These are phyloP conservation scores for Smittia aterrima DNA, from an alignment of 2,888 invertebrate species.

Conservation along the genomic window DNA sequence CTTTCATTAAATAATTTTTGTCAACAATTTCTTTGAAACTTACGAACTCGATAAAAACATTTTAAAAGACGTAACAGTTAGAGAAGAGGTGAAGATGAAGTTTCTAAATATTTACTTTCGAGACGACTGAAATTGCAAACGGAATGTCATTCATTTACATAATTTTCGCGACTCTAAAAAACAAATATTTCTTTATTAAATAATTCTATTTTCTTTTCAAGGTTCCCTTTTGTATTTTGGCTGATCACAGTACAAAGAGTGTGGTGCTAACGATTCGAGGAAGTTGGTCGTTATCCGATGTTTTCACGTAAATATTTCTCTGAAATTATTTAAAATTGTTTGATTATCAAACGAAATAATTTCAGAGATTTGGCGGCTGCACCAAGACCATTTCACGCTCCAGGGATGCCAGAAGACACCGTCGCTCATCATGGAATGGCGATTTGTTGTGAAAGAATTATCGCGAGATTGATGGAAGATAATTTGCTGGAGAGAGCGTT, in stretches of 20 bases:
- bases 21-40: too few species aligned
- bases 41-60: too few species aligned
- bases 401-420: conserved; percentile 62
- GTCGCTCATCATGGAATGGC: conserved; percentile 87
- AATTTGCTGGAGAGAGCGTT: conserved; percentile 71
- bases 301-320: too few species aligned
- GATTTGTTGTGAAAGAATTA: conserved; percentile 73
- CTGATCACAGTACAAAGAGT: conserved; percentile 74
- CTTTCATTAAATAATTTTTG: too few species aligned
- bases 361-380: conserved; percentile 75
- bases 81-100: too few species aligned
- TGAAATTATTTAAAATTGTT: too few species aligned
- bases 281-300: conserved; percentile 79
- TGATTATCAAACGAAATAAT: too few species aligned
- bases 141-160: background rate
- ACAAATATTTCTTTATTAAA: too few species aligned
- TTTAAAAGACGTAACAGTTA: too few species aligned
- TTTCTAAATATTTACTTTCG: too few species aligned
- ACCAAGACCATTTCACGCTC: conserved; percentile 70
- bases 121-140: too few species aligned
- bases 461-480: conserved; percentile 63
- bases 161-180: background rate
- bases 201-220: conserved; percentile 50
- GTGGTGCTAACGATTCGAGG: conserved; percentile 84
- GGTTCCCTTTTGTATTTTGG: conserved; percentile 84